Base-by-base conservation (phyloP, 1,140 invertebrate species). In the Bursaphelenchus mucronatus region DNA sequence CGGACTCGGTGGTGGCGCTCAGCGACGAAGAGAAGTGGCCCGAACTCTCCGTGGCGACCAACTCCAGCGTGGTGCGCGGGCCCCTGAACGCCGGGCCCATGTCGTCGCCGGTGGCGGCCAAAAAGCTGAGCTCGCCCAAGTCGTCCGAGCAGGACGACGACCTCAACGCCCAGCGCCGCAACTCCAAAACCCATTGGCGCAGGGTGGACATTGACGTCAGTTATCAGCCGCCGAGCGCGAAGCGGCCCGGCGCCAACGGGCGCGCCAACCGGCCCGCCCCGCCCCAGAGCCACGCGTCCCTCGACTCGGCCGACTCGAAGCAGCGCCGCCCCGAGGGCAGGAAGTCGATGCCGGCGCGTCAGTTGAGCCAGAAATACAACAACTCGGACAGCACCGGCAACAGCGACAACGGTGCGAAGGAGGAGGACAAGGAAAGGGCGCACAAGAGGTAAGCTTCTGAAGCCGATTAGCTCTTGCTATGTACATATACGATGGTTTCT, bases 1-100 rank as follows among this genome's bases (percentile, higher is more conserved):
- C 47, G 40, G 57, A 59, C 45, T 39, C 57, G 11, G 57, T 59
- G 11, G 57, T 39, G 19, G 13, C 30, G 57, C 54, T 55, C 54
- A 44, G 40, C 15, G 57, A 59, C 41, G 57, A 55, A n/a, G 53
- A 55, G 53, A 55, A 59, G 40, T 59, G 57, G 57, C 57, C 57
- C 11, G 41, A 59, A 39, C 40, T 59, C 40, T 30, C 17, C 40
- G 57, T 59, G 11, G 19, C 57, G 1, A 17, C 13, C 11, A 54
- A 54, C 15, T 21, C 17, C 46, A 44, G 52, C 13, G 46, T 11
- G 41, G 30, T 30, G 30, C 30, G 30, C 30, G 30, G 30, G 2
- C 30, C 30, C 30, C 30, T 30, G 30, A 30, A 30, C 30, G 2
- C 30, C 30, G 30, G 30, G 30, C 5, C 30, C 5, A 30, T 30